A percentile compares a stretch with the other conserved stretches of the same genome.
Conservation (phyloP, 1,140 invertebrate species). For the Yoshiicerus persimilis region DNA sequence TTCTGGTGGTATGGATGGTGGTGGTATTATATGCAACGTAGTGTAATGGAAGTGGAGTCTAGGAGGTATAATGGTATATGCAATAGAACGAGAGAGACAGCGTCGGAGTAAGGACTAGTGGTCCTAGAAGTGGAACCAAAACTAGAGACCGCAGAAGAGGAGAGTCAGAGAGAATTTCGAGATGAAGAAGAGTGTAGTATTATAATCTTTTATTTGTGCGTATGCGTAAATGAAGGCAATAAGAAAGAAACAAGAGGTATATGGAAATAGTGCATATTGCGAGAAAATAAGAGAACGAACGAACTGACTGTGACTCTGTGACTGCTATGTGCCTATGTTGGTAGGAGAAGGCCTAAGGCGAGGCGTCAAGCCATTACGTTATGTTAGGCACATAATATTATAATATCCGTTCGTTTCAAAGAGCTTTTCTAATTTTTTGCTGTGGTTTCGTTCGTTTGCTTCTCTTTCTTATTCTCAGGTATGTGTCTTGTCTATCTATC, state of each 20-base stretch:
- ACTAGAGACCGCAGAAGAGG: constrained; percentile 2
- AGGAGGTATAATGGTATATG: background rate
- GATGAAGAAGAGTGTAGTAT: background rate
- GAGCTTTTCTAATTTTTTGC: constrained; percentile 21
- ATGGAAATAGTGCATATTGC: constrained; percentile 13
- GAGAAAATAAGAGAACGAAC: background rate
- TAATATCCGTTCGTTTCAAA: background rate
- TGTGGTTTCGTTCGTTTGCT: constrained; percentile 9
- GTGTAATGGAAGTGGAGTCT: background rate
- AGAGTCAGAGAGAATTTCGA: background rate
- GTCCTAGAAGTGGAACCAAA: background rate
- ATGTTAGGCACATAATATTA: background rate
- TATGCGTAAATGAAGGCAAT: constrained; percentile 16
- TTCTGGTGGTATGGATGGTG: background rate
- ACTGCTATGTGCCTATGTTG: no score
- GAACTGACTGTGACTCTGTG: background rate
- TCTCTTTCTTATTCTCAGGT: background rate
- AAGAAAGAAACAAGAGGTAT: background rate
- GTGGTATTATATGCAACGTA: background rate
- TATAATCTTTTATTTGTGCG: constrained; percentile 21
- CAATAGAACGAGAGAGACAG: constrained; percentile 1
- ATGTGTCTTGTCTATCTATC: background rate
- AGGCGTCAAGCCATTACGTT: background rate
- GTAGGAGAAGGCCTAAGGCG: background rate
- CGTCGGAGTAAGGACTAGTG: background rate